A percentile compares a stretch with the other conserved stretches of the same genome.
Evolutionary conservation across 2,888 invertebrate species (phyloP).

Genomic region (Eubasilissa splendida): DNA sequence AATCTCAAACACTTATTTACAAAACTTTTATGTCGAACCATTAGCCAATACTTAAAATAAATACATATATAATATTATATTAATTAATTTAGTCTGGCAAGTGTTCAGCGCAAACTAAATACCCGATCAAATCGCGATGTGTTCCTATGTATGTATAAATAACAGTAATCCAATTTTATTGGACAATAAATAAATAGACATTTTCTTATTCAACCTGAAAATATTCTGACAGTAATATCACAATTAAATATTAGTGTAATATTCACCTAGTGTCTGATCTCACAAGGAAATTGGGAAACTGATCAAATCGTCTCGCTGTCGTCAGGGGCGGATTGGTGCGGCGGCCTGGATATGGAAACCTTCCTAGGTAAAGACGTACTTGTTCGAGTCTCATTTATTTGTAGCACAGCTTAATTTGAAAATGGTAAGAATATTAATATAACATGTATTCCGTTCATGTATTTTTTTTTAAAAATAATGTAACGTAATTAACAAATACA

Average conservation of each 20-base stretch:
- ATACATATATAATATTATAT: slow-evolving; percentile 2
- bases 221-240: slow-evolving; percentile 19
- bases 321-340: too few relatives aligned
- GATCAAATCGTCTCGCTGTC: too few relatives aligned
- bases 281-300: too few relatives aligned
- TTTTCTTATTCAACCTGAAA: not conserved
- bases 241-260: slow-evolving; percentile 9
- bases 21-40: slow-evolving; percentile 3
- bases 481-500: too few relatives aligned
- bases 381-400: too few relatives aligned
- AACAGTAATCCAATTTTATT: slow-evolving; percentile 19
- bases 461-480: too few relatives aligned
- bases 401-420: too few relatives aligned
- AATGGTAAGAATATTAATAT: too few relatives aligned
- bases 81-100: slow-evolving; percentile 1
- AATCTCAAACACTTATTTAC: slow-evolving; percentile 10
- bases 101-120: not conserved
- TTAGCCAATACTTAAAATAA: slow-evolving; percentile 14
- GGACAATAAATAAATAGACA: slow-evolving; percentile 13
- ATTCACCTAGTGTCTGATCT: too few relatives aligned
- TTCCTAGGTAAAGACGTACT: too few relatives aligned
- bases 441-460: too few relatives aligned
- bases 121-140: slow-evolving; percentile 9
- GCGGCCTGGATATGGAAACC: too few relatives aligned
- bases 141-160: not conserved